Percentiles rank a stretch among this genome's conserved stretches.
Conservation (phyloP, 2,113 vertebrate genomes). For the Dolichallabes microphthalmus region DNA sequence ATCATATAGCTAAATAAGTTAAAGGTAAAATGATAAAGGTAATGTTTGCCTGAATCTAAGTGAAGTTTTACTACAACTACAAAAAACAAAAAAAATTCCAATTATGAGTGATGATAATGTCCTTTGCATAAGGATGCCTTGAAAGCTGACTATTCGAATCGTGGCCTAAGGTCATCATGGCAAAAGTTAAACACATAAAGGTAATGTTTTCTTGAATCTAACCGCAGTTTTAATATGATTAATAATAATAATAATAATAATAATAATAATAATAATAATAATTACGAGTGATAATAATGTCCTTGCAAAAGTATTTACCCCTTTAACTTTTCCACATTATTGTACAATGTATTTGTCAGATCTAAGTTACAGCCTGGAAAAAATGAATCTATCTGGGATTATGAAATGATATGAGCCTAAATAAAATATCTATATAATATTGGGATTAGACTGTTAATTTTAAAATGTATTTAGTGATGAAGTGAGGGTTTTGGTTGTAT, state of each 20-base stretch:
- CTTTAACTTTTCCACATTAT: neutral
- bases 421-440: neutral
- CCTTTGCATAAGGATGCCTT: neutral
- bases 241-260: too few species aligned
- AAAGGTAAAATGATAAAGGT: neutral
- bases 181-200: neutral
- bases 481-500: neutral
- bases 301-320: neutral
- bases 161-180: too few species aligned
- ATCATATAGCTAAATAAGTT: neutral
- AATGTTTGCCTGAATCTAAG: neutral
- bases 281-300: neutral
- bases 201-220: neutral
- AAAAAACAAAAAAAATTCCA: neutral
- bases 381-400: neutral
- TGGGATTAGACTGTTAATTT: neutral
- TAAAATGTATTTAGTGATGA: neutral
- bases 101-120: neutral
- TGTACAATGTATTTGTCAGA: neutral
- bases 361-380: neutral
- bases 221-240: neutral
- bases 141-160: too few species aligned
- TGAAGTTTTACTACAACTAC: neutral
- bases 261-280: neutral
- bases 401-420: neutral